These are phyloP conservation scores for Trichoplusia ni DNA, from an alignment of 1,140 invertebrate species.

Conservation along the genomic window DNA sequence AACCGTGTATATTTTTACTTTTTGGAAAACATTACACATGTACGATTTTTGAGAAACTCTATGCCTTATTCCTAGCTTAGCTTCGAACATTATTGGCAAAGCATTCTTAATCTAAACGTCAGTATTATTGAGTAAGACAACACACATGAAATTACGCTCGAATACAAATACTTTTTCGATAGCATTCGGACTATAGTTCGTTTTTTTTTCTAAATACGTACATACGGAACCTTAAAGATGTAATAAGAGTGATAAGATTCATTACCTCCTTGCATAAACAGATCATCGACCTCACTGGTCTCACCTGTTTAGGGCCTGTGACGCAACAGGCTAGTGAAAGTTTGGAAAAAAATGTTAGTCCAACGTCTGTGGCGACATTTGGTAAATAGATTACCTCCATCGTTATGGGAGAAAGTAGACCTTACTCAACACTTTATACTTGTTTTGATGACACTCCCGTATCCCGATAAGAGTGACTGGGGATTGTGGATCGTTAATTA, in stretches of 20 bases:
- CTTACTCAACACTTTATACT: slow-evolving; percentile 19
- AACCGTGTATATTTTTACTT: no score
- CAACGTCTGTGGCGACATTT: not conserved
- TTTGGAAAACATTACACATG: no score
- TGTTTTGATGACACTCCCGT: not conserved
- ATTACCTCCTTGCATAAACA: not conserved
- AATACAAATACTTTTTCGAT: no score
- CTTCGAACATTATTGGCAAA: no score
- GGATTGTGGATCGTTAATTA: not conserved
- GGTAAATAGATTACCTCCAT: not conserved
- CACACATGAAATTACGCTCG: no score
- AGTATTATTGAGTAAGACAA: no score
- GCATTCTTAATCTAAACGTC: no score
- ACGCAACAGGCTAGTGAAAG: slow-evolving; percentile 56
- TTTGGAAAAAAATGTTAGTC: slow-evolving; percentile 48
- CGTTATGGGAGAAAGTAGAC: not conserved
- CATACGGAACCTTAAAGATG: not conserved
- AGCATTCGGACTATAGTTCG: not conserved
- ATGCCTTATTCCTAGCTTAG: no score
- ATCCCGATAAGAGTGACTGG: not conserved
- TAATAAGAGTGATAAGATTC: not conserved
- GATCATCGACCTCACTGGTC: slow-evolving; percentile 29
- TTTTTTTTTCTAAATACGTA: not conserved
- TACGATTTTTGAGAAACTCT: no score
- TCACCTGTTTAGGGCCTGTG: slow-evolving; percentile 24